Base-by-base conservation (phyloP, 2,888 invertebrate species). In the Cryptocheilus praepositus region DNA sequence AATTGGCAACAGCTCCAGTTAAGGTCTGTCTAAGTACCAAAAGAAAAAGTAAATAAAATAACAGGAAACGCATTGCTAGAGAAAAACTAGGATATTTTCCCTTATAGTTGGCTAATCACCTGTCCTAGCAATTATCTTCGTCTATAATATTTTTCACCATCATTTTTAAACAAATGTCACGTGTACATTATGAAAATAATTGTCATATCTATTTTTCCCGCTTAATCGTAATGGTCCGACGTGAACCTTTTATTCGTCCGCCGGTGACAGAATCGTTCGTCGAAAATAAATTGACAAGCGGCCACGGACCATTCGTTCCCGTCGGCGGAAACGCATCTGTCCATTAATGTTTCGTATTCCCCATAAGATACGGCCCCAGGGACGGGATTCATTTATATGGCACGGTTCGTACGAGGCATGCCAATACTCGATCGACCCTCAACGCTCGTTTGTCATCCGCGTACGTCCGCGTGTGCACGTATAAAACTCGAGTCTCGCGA, bases 311-410 rank as follows among this genome's bases (percentile, higher is more conserved):
- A 86, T 87, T 86, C 85, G 81, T 86, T 83, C 80, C 81, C 83
- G 83, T 85, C 86, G 80, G 67, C 81, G 79, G 79, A 83, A 84
- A 86, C 83, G 82, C 81, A 82, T 82, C 82, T 83, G 82, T 87
- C 86, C 83, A 87, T 86, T 87, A 87, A 86, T 84, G 86, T 83
- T 87, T 85, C 84, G 83, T 85, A 84, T 86, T 83, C 85, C 49
- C 83, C 78, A 79, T 79, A 84, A 83, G 84, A 87, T 84, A 84
- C 82, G 80, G 74, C 83, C 83, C 83, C 67, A 74, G 85, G 82
- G 86, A 85, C 83, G 68, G 82, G 83, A 86, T 87, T 87, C 86
- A 87, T 87, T 87, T 86, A 86, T 87, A 86, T 83, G 74, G 79
- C 55, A 64, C 74, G 77, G 18, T 5, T 49, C 79, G 75, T 76